Conservation (phyloP, 1,140 invertebrate genomes). For the Heliconius eleuchia region DNA sequence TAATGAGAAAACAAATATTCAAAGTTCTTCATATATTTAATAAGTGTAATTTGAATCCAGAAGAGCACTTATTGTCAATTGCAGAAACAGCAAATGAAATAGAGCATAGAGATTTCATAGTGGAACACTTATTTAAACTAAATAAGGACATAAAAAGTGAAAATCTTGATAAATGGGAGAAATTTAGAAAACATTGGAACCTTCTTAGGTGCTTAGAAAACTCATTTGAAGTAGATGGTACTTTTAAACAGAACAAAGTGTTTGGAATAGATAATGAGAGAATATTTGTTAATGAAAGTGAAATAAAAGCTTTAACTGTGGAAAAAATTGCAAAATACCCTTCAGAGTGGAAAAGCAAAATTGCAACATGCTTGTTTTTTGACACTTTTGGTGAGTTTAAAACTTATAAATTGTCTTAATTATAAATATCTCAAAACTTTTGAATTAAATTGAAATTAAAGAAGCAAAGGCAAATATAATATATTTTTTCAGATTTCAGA, state of each 20-base stretch:
- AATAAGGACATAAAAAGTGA: conserved; percentile 61
- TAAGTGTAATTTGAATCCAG: conserved; percentile 83
- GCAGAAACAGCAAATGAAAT: conserved; percentile 80
- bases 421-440: not conserved
- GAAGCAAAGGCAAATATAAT: too few species aligned
- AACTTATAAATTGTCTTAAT: not conserved
- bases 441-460: too few species aligned
- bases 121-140: conserved; percentile 81
- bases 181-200: conserved; percentile 81
- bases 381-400: conserved; percentile 78
- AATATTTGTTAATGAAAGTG: conserved; percentile 74
- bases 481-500: too few species aligned
- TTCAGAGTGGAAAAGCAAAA: conserved; percentile 78
- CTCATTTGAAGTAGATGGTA: conserved; percentile 77
- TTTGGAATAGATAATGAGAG: conserved; percentile 71
- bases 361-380: conserved; percentile 81
- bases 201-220: conserved; percentile 81
- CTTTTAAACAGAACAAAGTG: conserved; percentile 77
- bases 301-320: conserved; percentile 75
- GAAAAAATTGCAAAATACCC: conserved; percentile 77
- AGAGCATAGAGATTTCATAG: conserved; percentile 83
- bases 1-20: conserved; percentile 84
- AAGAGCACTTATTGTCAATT: conserved; percentile 81
- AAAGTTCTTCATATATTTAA: conserved; percentile 84
- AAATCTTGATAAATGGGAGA: conserved; percentile 68